phyloP scores from a whole-genome alignment of 1,140 invertebrate species.

The Rhyzopertha dominica region DNA sequence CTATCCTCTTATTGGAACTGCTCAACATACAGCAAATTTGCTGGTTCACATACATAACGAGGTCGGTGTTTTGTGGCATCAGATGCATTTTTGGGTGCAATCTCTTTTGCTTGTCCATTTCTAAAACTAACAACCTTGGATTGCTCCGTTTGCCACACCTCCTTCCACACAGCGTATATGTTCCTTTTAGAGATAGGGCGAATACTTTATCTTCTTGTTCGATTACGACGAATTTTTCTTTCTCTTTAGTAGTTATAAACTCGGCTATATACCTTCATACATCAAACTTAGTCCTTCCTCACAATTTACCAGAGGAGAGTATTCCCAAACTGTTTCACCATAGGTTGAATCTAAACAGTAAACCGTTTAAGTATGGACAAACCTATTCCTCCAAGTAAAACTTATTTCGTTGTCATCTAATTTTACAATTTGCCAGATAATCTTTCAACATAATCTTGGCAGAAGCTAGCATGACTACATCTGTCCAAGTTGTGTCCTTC shows the following conservation, averaged over 20 bases:
- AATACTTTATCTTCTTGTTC: constrained; percentile 10
- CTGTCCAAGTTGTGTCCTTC: constrained; percentile 8
- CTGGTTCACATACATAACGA: no score
- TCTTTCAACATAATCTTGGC: constrained; percentile 8
- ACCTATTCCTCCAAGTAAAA: constrained; percentile 5
- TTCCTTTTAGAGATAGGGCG: constrained; percentile 4
- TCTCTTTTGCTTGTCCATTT: no score
- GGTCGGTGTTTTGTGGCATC: not conserved
- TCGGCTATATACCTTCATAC: not conserved
- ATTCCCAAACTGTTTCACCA: constrained; percentile 11
- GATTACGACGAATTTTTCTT: constrained; percentile 7
- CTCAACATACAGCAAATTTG: no score
- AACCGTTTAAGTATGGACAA: constrained; percentile 8
- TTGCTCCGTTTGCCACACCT: constrained; percentile 6
- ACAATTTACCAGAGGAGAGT: not conserved
- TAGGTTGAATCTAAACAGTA: constrained; percentile 12
- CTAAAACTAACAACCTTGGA: no score
- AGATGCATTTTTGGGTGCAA: no score
- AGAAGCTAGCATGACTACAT: constrained; percentile 11
- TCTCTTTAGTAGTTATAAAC: not conserved
- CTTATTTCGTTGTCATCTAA: constrained; percentile 11
- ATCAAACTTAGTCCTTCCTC: not conserved
- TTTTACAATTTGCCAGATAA: constrained; percentile 11
- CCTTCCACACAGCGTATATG: not conserved
- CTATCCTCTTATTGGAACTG: no score